These are phyloP conservation scores for Brachionus asplanchnoidis DNA, from an alignment of 1,140 invertebrate genomes.

Conservation along the genomic window DNA sequence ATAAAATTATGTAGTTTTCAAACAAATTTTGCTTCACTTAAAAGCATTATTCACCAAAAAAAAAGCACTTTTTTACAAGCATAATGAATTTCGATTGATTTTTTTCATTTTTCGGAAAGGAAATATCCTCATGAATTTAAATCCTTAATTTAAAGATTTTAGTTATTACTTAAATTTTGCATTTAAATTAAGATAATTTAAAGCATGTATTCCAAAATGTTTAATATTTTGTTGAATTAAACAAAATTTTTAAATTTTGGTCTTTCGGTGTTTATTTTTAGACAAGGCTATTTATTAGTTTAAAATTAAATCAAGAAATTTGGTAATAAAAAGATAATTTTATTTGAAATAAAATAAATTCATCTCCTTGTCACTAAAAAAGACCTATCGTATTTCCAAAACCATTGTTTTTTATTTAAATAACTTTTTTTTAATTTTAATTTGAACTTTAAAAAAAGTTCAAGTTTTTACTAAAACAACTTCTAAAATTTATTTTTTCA, in stretches of 20 bases:
- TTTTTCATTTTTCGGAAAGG: neutral
- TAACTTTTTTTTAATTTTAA: neutral
- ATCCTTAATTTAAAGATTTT: neutral
- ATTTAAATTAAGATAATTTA: too few species aligned
- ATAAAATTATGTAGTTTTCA: neutral
- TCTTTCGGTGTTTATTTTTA: neutral
- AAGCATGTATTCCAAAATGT: too few species aligned
- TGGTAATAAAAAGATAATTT: neutral
- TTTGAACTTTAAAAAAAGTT: neutral
- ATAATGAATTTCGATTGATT: neutral
- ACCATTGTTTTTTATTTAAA: neutral
- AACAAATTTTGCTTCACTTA: neutral
- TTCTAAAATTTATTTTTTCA: neutral
- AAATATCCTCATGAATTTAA: neutral
- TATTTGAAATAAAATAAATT: neutral
- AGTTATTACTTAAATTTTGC: too few species aligned
- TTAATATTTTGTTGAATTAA: too few species aligned
- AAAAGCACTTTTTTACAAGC: neutral
- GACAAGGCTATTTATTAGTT: neutral
- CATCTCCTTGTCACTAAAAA: neutral
- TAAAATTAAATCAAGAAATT: neutral
- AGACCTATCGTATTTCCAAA: neutral
- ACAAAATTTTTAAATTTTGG: too few species aligned
- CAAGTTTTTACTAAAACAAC: too few species aligned
- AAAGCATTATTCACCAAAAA: neutral